These are phyloP conservation scores for Calyptommatus sinebrachiatus DNA, from an alignment of 2,113 vertebrate species.

Conservation along the genomic window DNA sequence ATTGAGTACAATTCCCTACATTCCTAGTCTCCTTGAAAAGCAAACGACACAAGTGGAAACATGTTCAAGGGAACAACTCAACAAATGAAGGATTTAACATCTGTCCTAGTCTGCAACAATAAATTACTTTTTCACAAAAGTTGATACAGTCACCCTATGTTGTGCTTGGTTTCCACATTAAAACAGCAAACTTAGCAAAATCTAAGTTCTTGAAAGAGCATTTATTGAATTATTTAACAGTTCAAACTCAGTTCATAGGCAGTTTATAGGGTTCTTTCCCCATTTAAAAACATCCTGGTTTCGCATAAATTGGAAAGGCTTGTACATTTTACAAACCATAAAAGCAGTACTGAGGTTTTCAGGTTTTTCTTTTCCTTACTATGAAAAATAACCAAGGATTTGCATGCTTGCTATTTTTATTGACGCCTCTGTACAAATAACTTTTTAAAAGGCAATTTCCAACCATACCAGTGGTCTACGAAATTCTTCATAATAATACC, in stretches of 20 bases:
- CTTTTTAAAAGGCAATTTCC: slow-evolving; percentile 62
- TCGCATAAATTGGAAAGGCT: slow-evolving; percentile 70
- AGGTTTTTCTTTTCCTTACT: slow-evolving; percentile 37
- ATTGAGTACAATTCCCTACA: slow-evolving; percentile 24
- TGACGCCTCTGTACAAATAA: slow-evolving; percentile 50
- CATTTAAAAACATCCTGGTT: slow-evolving; percentile 40
- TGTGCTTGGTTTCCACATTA: slow-evolving; percentile 7
- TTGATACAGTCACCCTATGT: not conserved
- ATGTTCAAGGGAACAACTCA: not conserved
- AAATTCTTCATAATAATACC: slow-evolving; percentile 52
- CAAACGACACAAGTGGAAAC: not conserved
- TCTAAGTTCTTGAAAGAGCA: slow-evolving; percentile 64
- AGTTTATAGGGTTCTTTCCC: slow-evolving; percentile 54
- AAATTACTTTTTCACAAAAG: not conserved
- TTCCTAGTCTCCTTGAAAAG: not conserved
- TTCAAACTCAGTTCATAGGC: slow-evolving; percentile 59
- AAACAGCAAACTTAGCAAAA: slow-evolving; percentile 64
- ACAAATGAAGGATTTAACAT: not conserved
- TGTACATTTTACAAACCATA: slow-evolving; percentile 65
- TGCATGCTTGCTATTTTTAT: slow-evolving; percentile 65
- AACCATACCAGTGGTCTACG: slow-evolving; percentile 59
- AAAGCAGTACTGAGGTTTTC: slow-evolving; percentile 63
- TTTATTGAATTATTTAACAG: slow-evolving; percentile 73
- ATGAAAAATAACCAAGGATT: slow-evolving; percentile 63
- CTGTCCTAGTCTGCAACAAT: not conserved